These are phyloP conservation scores for Drosophila orosa DNA, from an alignment of 1,140 invertebrate genomes.

Conservation along the genomic window DNA sequence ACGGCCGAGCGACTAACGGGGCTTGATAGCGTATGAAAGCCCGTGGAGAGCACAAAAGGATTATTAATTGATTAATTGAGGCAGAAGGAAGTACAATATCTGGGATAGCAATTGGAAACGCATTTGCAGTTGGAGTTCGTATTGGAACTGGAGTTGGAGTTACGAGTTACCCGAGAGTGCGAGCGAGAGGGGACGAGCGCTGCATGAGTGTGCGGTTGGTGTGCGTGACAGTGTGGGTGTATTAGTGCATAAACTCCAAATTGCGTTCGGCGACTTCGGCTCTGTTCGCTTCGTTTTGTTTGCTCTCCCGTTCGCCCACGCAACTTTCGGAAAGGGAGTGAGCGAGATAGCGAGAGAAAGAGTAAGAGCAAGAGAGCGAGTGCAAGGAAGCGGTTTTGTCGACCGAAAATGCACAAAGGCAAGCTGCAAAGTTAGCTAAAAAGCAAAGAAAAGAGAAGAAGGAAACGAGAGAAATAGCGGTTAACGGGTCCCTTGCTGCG, in stretches of 20 bases:
- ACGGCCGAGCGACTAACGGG: constrained; percentile 29
- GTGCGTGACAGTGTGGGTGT: constrained; percentile 51
- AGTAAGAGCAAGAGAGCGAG: constrained; percentile 21
- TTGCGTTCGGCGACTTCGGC: constrained; percentile 16
- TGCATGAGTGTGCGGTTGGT: constrained; percentile 46
- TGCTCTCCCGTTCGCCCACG: constrained; percentile 62
- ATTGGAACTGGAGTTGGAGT: constrained; percentile 36
- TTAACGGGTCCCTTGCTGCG: constrained; percentile 35
- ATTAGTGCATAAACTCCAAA: constrained; percentile 54
- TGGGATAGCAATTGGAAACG: constrained; percentile 22
- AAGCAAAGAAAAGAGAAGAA: constrained; percentile 4
- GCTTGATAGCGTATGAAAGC: not conserved
- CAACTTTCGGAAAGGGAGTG: constrained; percentile 23
- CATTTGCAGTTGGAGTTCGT: constrained; percentile 56
- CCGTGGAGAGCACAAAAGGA: constrained; percentile 8
- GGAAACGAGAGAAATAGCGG: constrained; percentile 35
- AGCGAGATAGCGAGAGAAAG: constrained; percentile 25
- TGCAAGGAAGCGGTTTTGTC: constrained; percentile 41
- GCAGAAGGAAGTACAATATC: constrained; percentile 18
- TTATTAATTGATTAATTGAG: constrained; percentile 12
- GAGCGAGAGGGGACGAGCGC: constrained; percentile 46
- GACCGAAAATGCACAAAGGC: constrained; percentile 49
- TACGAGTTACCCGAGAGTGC: constrained; percentile 16
- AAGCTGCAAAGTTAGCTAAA: constrained; percentile 37
- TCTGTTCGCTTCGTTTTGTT: constrained; percentile 29